Conservation (phyloP, 2,888 invertebrate species). For the Eupithecia exiguata region DNA sequence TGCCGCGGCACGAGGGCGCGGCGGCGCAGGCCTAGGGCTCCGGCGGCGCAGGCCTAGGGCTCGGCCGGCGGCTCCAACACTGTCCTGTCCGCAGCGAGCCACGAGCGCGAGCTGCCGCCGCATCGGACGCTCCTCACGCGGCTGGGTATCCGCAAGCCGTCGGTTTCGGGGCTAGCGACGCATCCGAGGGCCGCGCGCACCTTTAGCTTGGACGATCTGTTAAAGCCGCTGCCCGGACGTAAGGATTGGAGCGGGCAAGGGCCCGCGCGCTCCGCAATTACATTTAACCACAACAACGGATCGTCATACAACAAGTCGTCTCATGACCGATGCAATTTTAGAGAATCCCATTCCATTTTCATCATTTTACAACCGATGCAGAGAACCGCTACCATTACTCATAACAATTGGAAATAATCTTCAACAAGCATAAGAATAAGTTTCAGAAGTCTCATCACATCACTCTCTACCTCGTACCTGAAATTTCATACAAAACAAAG, state of each 20-base stretch:
- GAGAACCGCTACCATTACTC: neutral
- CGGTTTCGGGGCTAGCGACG: slow-evolving; percentile 91
- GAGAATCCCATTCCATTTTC: neutral
- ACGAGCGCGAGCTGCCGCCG: slow-evolving; percentile 60
- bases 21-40: slow-evolving; percentile 47
- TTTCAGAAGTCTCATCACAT: too few relatives aligned
- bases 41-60: slow-evolving; percentile 47
- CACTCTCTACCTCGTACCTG: too few relatives aligned
- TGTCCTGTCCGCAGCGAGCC: slow-evolving; percentile 74
- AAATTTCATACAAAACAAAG: neutral
- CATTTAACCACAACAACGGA: slow-evolving; percentile 3
- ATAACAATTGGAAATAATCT: neutral
- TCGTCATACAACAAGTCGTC: neutral
- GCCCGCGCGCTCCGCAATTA: slow-evolving; percentile 70
- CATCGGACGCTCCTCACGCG: slow-evolving; percentile 90
- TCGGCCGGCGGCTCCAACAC: slow-evolving; percentile 31
- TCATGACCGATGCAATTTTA: neutral
- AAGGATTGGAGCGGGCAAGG: slow-evolving; percentile 83
- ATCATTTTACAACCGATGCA: neutral
- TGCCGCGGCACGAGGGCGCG: slow-evolving; percentile 51
- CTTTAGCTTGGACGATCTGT: slow-evolving; percentile 94
- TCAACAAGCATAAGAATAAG: neutral
- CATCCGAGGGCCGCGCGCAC: slow-evolving; percentile 89
- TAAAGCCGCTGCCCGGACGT: slow-evolving; percentile 92
- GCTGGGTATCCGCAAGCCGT: slow-evolving; percentile 94